These are phyloP conservation scores for Trogon surrucura DNA, from an alignment of 2,113 vertebrate species.

Conservation along the genomic window DNA sequence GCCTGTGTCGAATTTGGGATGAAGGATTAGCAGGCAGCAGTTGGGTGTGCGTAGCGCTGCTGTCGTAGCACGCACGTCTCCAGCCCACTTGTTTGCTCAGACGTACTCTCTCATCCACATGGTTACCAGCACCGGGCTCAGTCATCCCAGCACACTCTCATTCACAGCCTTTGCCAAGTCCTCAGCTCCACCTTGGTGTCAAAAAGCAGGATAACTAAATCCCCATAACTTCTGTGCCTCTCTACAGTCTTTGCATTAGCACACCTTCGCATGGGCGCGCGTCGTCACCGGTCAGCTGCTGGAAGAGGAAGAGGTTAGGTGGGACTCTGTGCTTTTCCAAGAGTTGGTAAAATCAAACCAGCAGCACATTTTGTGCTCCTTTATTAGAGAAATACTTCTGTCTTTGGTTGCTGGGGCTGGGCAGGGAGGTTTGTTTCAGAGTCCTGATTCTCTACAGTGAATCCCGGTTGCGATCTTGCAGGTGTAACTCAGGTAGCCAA, in stretches of 20 bases:
- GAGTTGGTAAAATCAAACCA: background rate
- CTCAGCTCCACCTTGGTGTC: background rate
- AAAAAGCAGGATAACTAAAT: background rate
- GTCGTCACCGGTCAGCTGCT: no score
- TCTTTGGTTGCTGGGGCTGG: background rate
- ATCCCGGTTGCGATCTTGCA: rapidly evolving
- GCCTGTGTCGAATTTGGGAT: background rate
- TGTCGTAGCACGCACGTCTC: background rate
- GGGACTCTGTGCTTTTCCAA: background rate
- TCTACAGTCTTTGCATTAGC: rapidly evolving
- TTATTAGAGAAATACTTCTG: background rate
- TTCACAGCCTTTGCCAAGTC: background rate
- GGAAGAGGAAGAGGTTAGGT: background rate
- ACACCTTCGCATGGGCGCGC: rapidly evolving
- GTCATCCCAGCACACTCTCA: background rate
- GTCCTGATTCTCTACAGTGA: background rate
- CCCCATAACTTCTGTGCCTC: background rate
- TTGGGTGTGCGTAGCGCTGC: background rate
- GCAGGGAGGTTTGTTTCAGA: background rate
- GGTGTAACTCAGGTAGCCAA: background rate
- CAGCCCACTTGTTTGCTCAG: background rate
- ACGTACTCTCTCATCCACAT: background rate
- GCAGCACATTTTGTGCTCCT: background rate
- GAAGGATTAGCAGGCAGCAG: background rate
- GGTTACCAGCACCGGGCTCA: background rate